These are phyloP conservation scores for Orbicella faveolata DNA, from an alignment of 64 coral and sea anemone genomes.

Conservation along the genomic window DNA sequence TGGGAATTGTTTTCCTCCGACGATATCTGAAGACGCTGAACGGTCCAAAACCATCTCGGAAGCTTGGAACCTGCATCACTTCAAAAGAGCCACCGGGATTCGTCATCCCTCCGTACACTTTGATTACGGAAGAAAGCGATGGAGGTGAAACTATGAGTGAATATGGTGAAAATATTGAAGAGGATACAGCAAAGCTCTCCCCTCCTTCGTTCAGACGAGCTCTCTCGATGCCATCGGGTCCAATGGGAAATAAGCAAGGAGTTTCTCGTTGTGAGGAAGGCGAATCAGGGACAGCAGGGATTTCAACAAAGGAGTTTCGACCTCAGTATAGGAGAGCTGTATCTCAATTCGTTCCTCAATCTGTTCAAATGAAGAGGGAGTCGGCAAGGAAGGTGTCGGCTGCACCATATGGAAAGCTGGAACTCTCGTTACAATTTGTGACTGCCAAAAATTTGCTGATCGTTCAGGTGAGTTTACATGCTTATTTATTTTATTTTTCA, in stretches of 20 bases:
- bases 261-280: neutral
- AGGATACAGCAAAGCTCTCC: neutral
- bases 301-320: slow-evolving; percentile 14
- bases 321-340: slow-evolving; percentile 38
- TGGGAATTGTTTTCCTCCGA: slow-evolving; percentile 7
- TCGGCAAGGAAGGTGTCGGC: slow-evolving; percentile 50
- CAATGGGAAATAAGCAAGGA: neutral
- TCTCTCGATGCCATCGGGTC: slow-evolving; percentile 20
- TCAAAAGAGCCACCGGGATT: slow-evolving; percentile 70
- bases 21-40: slow-evolving; percentile 20
- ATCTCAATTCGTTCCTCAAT: slow-evolving; percentile 27
- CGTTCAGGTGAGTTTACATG: slow-evolving; percentile 61
- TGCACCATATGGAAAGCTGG: slow-evolving; percentile 80
- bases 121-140: slow-evolving; percentile 47
- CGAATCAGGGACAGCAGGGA: neutral
- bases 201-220: slow-evolving; percentile 21
- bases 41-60: neutral
- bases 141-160: slow-evolving; percentile 44
- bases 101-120: slow-evolving; percentile 73
- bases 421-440: slow-evolving; percentile 72
- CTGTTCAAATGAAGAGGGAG: slow-evolving; percentile 18
- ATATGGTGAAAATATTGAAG: neutral
- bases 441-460: slow-evolving; percentile 72
- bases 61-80: slow-evolving; percentile 43
- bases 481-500: neutral